Base-by-base conservation (phyloP, 2,113 vertebrate species). In the Dicerorhinus sumatrensis region DNA sequence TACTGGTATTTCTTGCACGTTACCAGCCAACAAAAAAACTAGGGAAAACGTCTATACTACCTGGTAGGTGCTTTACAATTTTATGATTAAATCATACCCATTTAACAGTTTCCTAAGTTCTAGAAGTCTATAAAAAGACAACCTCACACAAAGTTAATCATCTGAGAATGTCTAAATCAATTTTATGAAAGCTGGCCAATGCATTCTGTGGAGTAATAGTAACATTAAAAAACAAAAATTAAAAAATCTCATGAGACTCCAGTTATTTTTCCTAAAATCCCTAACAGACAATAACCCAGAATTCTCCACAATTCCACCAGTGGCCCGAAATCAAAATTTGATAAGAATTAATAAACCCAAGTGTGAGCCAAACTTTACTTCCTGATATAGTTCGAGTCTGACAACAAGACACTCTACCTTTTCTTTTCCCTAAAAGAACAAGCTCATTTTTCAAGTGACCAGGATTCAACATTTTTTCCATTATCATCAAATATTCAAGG, bases 241-340 rank as follows among this genome's bases (percentile, higher is more conserved):
- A n/a, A 79, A 94, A 96, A 56, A 51, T 14, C 29, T 91, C 16
- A 9, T 6, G 79, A 73, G 58, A 92, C 20, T 91, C 11, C 23
- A 86, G 20, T 56, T 91, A 62, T n/a, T 92, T 89, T 93, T 92
- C 63, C 46, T 92, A 92, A 96, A 94, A 79, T 54, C 62, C 27
- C 36, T 77, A 88, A 42, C 20, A 81, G n/a, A 89, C 0, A 94
- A 17, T 93, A 94, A 93, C 56, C 36, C 10, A 86, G 72, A 91
- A 76, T 69, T 42, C 17, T 65, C 7, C 14, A 87, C 20, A 94
- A 84, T 88, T 79, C 80, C 25, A 60, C 17, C 29, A 90, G 25
- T 27, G 69, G 46, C 36, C 56, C 96, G 65, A 96, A 91, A 94
- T 63, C 18, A 63, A 17, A 83, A 96, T 73, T 14, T 91, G n/a